phyloP scores from a whole-genome alignment of 2,113 vertebrate genomes.

The Callorhinus ursinus region DNA sequence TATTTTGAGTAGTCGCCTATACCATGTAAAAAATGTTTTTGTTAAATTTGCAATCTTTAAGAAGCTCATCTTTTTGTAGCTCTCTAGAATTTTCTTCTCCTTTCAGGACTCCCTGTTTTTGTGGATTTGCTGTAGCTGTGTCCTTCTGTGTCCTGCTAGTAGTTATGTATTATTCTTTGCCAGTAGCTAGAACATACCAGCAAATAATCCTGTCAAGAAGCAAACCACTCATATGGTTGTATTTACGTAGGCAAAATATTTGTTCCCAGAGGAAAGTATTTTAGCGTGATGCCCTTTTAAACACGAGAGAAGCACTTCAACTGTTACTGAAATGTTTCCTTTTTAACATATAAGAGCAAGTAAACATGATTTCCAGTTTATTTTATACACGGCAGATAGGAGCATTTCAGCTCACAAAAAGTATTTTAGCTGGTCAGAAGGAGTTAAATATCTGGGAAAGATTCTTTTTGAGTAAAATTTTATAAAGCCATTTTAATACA shows the following conservation, averaged over 20 bases:
- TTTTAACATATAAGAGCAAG: background rate
- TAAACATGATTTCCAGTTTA: background rate
- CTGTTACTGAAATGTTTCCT: background rate
- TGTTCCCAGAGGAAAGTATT: background rate
- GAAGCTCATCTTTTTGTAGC: background rate
- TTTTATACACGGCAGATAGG: background rate
- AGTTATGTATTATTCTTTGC: background rate
- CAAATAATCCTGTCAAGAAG: background rate
- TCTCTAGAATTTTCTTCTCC: background rate
- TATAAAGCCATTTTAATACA: background rate
- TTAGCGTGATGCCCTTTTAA: background rate
- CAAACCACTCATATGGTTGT: background rate
- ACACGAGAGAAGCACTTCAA: background rate
- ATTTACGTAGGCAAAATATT: conserved; percentile 1
- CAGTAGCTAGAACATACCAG: background rate
- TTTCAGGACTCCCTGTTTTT: conserved; percentile 1
- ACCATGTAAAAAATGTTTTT: background rate
- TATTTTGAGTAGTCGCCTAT: background rate
- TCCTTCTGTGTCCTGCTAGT: background rate
- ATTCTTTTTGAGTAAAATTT: conserved; percentile 15
- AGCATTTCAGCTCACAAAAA: background rate
- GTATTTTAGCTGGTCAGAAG: background rate
- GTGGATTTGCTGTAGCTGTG: background rate
- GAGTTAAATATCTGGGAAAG: background rate
- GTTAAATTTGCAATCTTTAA: background rate